phyloP scores from a whole-genome alignment of 2,797 vertebrate genomes.

The Pantherophis alleghaniensis region DNA sequence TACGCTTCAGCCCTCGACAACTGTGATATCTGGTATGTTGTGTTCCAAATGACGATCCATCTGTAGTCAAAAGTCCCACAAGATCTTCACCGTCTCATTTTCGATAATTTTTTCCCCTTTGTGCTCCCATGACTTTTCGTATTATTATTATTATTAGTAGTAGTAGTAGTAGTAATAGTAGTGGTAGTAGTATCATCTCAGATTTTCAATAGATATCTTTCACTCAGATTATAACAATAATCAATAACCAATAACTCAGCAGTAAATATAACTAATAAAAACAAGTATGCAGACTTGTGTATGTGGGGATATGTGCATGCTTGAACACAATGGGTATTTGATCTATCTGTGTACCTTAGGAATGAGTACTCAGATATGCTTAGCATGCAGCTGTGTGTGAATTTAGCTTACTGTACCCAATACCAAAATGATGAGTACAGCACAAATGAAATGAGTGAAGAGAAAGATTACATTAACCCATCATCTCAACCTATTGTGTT shows the following conservation, averaged over 20 bases:
- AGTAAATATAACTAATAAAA: not conserved
- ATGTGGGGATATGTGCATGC: not conserved
- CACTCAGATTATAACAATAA: not conserved
- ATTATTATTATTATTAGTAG: no score
- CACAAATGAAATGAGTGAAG: not conserved
- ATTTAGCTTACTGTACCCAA: not conserved
- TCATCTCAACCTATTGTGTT: conserved; percentile 27
- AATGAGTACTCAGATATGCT: not conserved
- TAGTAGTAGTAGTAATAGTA: no score
- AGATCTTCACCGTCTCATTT: no score
- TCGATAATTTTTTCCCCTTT: no score
- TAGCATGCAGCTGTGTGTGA: not conserved
- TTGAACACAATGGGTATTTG: not conserved
- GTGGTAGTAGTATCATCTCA: no score
- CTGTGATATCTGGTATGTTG: no score
- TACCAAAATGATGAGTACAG: not conserved
- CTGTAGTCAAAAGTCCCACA: no score
- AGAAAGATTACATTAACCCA: conserved; percentile 25
- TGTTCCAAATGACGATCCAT: no score
- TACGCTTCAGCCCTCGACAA: no score
- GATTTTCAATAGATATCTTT: not conserved
- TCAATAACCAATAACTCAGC: not conserved
- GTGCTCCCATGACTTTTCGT: no score
- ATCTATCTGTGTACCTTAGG: not conserved
- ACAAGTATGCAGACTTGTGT: not conserved